Conservation (phyloP, 2,113 vertebrate genomes). For the Chaenocephalus aceratus region DNA sequence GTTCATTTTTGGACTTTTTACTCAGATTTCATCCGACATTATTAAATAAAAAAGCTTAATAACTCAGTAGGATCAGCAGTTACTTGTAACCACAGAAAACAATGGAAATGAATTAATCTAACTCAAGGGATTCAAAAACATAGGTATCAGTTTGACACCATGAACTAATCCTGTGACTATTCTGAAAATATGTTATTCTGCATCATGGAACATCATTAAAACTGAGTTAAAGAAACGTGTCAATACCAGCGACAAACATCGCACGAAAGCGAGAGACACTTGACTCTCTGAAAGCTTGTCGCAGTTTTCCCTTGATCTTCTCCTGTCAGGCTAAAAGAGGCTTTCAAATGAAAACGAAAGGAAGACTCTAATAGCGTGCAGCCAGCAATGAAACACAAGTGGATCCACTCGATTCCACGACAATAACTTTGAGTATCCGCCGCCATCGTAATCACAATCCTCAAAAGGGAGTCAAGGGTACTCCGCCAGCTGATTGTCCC, state of each 20-base stretch:
- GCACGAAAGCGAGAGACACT: not conserved
- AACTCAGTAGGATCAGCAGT: not conserved
- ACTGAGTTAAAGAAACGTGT: conserved; percentile 1
- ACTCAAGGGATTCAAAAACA: not conserved
- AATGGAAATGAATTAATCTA: not conserved
- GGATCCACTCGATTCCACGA: conserved; percentile 70
- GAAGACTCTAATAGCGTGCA: not conserved
- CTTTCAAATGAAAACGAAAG: conserved; percentile 16
- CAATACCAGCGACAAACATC: not conserved
- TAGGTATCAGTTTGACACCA: not conserved
- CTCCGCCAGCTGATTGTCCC: conserved; percentile 68
- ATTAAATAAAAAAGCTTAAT: not conserved
- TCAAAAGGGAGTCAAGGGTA: conserved; percentile 64
- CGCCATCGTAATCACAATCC: conserved; percentile 63
- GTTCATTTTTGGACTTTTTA: conserved; percentile 5
- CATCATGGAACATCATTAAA: conserved; percentile 15
- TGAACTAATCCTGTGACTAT: conserved; percentile 19
- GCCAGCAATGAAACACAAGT: conserved; percentile 40
- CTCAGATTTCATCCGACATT: not conserved
- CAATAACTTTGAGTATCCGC: conserved; percentile 58
- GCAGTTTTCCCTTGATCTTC: conserved; percentile 1
- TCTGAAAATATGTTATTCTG: not conserved
- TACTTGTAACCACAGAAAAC: not conserved
- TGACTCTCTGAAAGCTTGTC: not conserved
- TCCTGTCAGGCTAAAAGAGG: conserved; percentile 13